phyloP scores from a whole-genome alignment of 2,797 vertebrate genomes.

The Gymnopithys bicolor region DNA sequence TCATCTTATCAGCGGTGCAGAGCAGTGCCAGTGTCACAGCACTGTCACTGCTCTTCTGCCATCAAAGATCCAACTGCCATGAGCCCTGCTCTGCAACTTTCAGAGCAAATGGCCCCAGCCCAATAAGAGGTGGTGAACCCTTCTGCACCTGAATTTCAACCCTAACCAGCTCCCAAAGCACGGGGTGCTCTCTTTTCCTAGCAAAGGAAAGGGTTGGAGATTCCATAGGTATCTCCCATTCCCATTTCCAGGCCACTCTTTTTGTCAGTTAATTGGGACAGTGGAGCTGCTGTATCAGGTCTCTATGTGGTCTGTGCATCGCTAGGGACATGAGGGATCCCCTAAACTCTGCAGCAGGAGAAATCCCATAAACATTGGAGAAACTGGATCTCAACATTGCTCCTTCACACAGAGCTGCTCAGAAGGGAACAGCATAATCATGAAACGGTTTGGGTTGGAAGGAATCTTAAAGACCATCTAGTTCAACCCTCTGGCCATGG shows the following conservation, averaged over 20 bases:
- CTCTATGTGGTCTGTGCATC: fast-evolving
- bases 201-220: background rate
- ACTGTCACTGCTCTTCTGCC: background rate
- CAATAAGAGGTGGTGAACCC: fast-evolving
- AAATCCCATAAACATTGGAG: background rate
- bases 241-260: fast-evolving
- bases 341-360: background rate
- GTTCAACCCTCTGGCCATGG: background rate
- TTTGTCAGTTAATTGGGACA: background rate
- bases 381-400: background rate
- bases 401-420: background rate
- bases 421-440: background rate
- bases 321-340: background rate
- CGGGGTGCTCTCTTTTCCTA: background rate
- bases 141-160: fast-evolving
- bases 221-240: fast-evolving
- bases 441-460: background rate
- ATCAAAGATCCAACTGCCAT: background rate
- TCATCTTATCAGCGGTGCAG: fast-evolving
- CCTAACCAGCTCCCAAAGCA: background rate
- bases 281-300: background rate
- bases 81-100: background rate
- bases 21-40: fast-evolving
- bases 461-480: background rate
- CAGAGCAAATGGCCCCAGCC: background rate